phyloP scores from a whole-genome alignment of 2,113 vertebrate species.

The Muscicapa adusta region DNA sequence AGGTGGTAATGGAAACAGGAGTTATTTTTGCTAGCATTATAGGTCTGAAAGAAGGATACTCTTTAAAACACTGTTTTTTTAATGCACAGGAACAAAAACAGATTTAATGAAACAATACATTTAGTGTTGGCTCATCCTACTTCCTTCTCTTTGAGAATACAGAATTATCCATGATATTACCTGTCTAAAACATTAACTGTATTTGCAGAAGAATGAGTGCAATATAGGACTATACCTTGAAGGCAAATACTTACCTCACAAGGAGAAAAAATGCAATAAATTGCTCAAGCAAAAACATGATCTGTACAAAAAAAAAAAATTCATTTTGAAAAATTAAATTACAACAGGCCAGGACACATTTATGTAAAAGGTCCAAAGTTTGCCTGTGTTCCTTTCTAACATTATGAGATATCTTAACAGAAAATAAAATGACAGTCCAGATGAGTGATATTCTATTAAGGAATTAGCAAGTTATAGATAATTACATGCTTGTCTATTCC shows the following conservation, averaged over 20 bases:
- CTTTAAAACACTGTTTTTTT: background rate
- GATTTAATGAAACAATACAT: background rate
- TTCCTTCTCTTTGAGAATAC: background rate
- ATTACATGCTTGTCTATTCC: background rate
- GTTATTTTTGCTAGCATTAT: background rate
- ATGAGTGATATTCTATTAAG: background rate
- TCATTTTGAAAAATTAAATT: conserved; percentile 2
- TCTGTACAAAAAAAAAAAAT: background rate
- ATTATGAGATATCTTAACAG: background rate
- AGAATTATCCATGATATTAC: background rate
- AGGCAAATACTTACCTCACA: background rate
- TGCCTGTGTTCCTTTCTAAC: background rate
- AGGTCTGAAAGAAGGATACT: background rate
- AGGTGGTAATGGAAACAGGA: background rate
- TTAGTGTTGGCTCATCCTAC: background rate
- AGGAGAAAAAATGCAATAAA: background rate
- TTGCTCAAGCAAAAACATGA: background rate
- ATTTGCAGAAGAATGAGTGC: background rate
- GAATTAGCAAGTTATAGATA: background rate
- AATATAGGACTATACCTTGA: background rate
- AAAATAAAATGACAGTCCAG: background rate
- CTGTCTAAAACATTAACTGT: background rate
- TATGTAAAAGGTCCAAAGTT: background rate
- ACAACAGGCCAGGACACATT: background rate
- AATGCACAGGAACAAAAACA: background rate